Base-by-base conservation (phyloP, 1,140 invertebrate genomes). In the Pseudomyrmex cubaensis region DNA sequence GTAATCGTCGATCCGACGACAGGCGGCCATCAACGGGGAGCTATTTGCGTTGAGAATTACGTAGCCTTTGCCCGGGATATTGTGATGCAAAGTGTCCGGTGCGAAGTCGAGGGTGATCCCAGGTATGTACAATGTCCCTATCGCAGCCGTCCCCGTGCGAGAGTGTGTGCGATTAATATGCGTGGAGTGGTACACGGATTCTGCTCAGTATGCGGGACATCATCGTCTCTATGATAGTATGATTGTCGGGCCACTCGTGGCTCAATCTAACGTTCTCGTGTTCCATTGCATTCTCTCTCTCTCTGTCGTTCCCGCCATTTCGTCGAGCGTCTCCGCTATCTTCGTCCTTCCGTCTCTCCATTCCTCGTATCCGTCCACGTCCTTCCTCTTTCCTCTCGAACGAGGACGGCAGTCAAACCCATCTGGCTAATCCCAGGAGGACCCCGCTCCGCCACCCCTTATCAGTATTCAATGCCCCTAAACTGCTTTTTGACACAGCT, bases 111-210 rank as follows among this genome's bases (percentile, higher is more conserved):
- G 54, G 59, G 57, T 62, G 69, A 85, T 46, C 15, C 5, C 69
- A 75, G 56, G 48, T 72, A 62, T 83, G 64, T 85, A 69, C 52
- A 25, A 35, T 35, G 35, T 35, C 35, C 35, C 35, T 35, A 66
- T 70, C 46, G 56, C 25, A 44, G 56, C n/a, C 3, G 56, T 35
- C n/a, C 35, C 25, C 46, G 22, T 52, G 91, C 92, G 90, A 83
- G 75, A 73, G 57, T 72, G 56, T 62, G 22, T 50, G 82, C 74
- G 89, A 92, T 93, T 93, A 93, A 93, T 93, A 93, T 93, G 92
- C 93, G 76, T 84, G 67, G 50, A 67, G 86, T 64, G 87, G 82
- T 70, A 82, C 70, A 73, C 35, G 74, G 35, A 69, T 76, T 52
- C 83, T 85, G 74, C 63, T 93, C 88, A 84, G 90, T 92, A 92